Evolutionary conservation across 2,113 vertebrate genomes (phyloP), one percentile per base, ranked within the genome.

Genomic region (Lasiurus borealis): DNA sequence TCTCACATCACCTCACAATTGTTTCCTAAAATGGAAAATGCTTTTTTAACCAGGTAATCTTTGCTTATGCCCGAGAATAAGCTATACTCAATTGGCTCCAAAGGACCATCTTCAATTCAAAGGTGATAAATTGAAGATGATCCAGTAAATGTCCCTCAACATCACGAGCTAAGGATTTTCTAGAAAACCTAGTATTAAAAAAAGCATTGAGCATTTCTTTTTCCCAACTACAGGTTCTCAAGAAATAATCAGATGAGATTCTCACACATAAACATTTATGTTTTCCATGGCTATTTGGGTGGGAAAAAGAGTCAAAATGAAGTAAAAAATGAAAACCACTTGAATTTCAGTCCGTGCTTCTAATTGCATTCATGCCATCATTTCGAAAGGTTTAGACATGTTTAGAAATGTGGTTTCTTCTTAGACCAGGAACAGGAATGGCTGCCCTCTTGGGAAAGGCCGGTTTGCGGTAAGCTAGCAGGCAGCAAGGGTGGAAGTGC

Each of bases 321-420:
- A 95, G 80, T 95, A 81, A 90, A 93, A 94, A 94, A 94, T 93
- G 88, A 92, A 94, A 93, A 88, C 73, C 78, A 90, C 59, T 92
- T 96, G 75, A 80, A 87, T 94, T 86, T 97, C 86, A 69, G 31
- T 57, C 71, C 62, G 73, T 15, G 54, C 72, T 89, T 89, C 80
- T 88, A 72, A 80, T 76, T 94, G 90, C 77, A 81, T 73, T 94
- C 64, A 86, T 57, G 71, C 23, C 71, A 92, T 69, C 69, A 95
- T 85, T 95, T 92, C 69, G n/a, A 36, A 95, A 95, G 29, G 25
- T 44, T 95, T 90, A 52, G 64, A 66, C 16, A 93, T 91, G 71
- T 93, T 96, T 96, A 71, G 73, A 86, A 91, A 94, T 94, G 36
- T 36, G 36, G 59, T 89, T 95, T 97, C 68, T 80, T 69, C 71